A percentile compares a stretch with the other conserved stretches of the same genome.
Evolutionary conservation across 2,888 invertebrate genomes (phyloP).

Genomic region (Caenorhabditis sulstoni): DNA sequence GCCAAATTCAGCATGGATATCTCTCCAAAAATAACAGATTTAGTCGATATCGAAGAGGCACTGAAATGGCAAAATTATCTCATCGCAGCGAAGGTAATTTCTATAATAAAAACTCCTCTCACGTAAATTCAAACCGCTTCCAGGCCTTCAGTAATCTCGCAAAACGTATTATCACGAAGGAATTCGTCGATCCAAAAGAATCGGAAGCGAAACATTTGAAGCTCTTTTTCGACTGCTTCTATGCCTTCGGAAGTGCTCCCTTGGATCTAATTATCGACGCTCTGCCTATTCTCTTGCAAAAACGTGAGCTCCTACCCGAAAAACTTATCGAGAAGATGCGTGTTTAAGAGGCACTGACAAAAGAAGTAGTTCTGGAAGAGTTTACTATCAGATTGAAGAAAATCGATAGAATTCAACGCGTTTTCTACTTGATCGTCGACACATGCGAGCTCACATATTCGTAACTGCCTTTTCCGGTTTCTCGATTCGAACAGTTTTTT

Average conservation of each 20-base stretch:
- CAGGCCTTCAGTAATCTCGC: slow-evolving; percentile 35
- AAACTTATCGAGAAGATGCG: too few species aligned
- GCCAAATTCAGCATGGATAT: neutral
- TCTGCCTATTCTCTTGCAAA: slow-evolving; percentile 1
- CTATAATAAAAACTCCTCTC: neutral
- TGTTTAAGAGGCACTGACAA: too few species aligned
- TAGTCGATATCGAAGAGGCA: slow-evolving; percentile 21
- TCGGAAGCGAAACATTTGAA: neutral
- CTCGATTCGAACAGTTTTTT: too few species aligned
- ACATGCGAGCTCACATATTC: too few species aligned
- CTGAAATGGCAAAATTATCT: neutral
- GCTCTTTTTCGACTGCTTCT: slow-evolving; percentile 33
- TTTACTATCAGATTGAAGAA: too few species aligned
- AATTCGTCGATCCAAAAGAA: neutral
- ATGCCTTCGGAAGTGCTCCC: slow-evolving; percentile 8
- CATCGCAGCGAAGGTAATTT: slow-evolving; percentile 18
- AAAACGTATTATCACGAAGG: neutral
- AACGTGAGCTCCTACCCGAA: too few species aligned
- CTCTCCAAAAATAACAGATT: neutral
- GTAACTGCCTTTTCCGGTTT: too few species aligned
- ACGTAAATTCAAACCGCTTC: neutral
- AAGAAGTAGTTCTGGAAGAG: too few species aligned
- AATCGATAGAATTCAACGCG: too few species aligned
- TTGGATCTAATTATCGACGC: slow-evolving; percentile 10
- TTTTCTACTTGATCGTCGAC: neutral